Evolutionary conservation across 2,113 vertebrate species (phyloP).

Genomic region (Himantopus leucocephalus): DNA sequence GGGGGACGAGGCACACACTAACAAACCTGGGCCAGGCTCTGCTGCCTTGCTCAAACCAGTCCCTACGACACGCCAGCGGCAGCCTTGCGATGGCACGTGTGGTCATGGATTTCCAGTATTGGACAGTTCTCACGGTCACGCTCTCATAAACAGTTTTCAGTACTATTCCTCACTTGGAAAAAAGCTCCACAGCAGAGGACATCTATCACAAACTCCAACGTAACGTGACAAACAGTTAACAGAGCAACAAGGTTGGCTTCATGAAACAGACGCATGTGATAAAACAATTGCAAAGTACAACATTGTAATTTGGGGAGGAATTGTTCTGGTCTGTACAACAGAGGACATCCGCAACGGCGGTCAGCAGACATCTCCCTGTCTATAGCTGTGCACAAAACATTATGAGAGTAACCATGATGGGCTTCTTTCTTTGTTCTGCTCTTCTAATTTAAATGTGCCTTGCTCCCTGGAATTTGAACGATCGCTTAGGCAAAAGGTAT

Average conservation of each 20-base stretch:
- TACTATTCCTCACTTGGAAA: background rate
- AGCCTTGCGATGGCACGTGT: background rate
- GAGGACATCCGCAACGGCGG: accelerated
- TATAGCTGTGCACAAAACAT: background rate
- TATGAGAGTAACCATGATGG: background rate
- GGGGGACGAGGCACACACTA: background rate
- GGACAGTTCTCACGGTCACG: background rate
- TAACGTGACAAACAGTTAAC: background rate
- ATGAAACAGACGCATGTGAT: accelerated
- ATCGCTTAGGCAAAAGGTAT: background rate
- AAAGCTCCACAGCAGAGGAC: background rate
- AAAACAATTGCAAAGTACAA: background rate
- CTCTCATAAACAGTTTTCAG: background rate
- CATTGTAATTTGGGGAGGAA: background rate
- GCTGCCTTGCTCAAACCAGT: background rate
- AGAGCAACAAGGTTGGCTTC: background rate
- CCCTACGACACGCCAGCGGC: accelerated
- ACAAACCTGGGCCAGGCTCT: background rate
- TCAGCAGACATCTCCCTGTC: accelerated
- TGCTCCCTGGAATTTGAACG: background rate
- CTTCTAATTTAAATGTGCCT: background rate
- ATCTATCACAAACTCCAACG: background rate
- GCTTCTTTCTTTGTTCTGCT: background rate
- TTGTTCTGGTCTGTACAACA: background rate
- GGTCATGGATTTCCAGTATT: background rate